phyloP scores from a whole-genome alignment of 2,888 invertebrate genomes.

The Strigamia crassipes region DNA sequence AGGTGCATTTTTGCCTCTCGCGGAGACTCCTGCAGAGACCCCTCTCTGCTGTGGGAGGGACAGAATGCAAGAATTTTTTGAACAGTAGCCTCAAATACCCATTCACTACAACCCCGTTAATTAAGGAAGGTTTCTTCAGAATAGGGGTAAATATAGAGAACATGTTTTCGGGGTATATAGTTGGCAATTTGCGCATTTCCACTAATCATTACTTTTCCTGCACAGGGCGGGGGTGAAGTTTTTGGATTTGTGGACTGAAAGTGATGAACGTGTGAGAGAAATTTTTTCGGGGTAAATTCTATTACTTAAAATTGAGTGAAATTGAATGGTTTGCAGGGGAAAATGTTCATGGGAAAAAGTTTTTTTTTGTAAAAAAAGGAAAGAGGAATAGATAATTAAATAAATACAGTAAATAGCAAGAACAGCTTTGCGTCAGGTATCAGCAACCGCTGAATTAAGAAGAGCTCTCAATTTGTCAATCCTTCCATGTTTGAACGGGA shows the following conservation, averaged over 20 bases:
- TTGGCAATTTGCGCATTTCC: constrained; percentile 21
- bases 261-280: background rate
- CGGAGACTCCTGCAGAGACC: background rate
- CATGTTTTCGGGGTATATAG: background rate
- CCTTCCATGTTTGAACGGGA: no score
- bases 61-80: background rate
- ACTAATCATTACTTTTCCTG: background rate
- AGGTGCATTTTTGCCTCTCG: background rate
- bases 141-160: background rate
- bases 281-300: background rate
- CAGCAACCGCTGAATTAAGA: no score
- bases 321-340: background rate
- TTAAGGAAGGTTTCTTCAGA: background rate
- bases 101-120: constrained; percentile 2
- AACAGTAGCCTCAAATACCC: constrained; percentile 7
- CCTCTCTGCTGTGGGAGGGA: constrained; percentile 2
- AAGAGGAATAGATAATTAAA: no score
- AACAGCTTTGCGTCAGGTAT: no score
- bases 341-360: background rate
- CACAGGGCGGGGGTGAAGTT: constrained; percentile 2
- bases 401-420: no score
- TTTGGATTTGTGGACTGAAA: background rate
- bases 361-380: background rate
- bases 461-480: no score
- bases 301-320: background rate